Evolutionary conservation across 1,140 invertebrate species (phyloP).

Genomic region (Parapsyche elsis): DNA sequence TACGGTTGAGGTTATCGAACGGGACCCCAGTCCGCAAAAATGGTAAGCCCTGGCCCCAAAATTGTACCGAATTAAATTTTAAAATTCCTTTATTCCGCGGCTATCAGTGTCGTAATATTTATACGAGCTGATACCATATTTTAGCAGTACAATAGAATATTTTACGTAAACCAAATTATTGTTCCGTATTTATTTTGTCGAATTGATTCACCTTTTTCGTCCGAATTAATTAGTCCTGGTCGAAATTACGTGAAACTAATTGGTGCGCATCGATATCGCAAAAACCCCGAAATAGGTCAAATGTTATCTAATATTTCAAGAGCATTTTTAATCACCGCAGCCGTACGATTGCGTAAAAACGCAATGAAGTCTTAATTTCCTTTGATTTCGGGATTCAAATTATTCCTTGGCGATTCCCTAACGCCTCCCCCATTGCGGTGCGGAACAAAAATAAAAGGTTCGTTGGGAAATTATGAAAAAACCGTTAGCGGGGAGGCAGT

Average conservation of each 20-base stretch:
- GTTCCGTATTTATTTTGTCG: no score
- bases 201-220: no score
- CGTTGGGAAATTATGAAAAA: slow-evolving; percentile 40
- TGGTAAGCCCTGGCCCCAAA: background rate
- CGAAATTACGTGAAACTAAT: no score
- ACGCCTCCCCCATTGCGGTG: background rate
- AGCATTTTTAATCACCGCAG: background rate
- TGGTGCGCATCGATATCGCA: no score
- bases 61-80: background rate
- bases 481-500: slow-evolving; percentile 7
- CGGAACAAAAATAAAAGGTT: slow-evolving; percentile 32
- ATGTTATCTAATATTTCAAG: no score
- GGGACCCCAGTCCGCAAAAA: background rate
- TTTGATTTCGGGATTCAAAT: slow-evolving; percentile 19
- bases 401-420: background rate
- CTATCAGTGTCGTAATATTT: no score
- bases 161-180: no score
- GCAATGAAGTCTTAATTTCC: slow-evolving; percentile 29
- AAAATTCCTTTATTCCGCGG: no score
- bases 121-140: no score
- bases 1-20: slow-evolving; percentile 27
- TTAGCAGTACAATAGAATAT: no score
- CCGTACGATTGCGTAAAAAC: background rate
- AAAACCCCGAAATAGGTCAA: no score
- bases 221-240: no score